Evolutionary conservation across 2,888 invertebrate species (phyloP).

Genomic region (Tiliacea citrago): DNA sequence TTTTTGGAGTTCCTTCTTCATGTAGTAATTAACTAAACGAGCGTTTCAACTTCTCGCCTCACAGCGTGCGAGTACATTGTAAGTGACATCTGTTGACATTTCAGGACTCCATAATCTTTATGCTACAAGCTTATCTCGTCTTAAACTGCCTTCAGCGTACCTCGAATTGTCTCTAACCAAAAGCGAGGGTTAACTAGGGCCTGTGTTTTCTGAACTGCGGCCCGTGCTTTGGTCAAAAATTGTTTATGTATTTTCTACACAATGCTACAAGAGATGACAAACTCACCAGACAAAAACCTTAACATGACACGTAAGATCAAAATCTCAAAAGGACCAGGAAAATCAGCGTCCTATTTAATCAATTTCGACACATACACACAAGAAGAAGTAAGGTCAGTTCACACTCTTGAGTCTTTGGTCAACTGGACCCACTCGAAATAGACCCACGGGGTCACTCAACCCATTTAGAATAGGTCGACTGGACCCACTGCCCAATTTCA

Average conservation of each 20-base stretch:
- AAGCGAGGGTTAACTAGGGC: neutral
- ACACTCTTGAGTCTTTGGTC: too few species aligned
- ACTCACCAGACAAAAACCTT: too few species aligned
- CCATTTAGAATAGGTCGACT: too few species aligned
- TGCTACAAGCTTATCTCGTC: neutral
- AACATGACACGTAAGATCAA: neutral
- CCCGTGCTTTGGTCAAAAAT: neutral
- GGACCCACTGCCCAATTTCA: too few species aligned
- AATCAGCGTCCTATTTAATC: neutral
- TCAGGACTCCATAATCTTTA: neutral
- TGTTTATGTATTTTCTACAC: neutral
- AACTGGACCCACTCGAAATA: too few species aligned
- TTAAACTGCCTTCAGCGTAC: neutral
- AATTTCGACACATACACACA: neutral
- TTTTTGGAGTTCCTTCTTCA: slow-evolving; percentile 28
- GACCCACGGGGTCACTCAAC: too few species aligned
- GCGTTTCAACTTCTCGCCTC: slow-evolving; percentile 30
- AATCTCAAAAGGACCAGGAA: neutral
- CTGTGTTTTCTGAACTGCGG: neutral
- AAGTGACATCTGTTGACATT: slow-evolving; percentile 27
- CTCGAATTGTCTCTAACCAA: neutral
- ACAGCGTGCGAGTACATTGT: slow-evolving; percentile 5
- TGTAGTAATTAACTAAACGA: slow-evolving; percentile 39
- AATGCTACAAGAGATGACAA: neutral
- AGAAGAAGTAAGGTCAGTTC: too few species aligned